Base-by-base conservation (phyloP, 2,113 vertebrate species). In the Corythaixoides concolor region DNA sequence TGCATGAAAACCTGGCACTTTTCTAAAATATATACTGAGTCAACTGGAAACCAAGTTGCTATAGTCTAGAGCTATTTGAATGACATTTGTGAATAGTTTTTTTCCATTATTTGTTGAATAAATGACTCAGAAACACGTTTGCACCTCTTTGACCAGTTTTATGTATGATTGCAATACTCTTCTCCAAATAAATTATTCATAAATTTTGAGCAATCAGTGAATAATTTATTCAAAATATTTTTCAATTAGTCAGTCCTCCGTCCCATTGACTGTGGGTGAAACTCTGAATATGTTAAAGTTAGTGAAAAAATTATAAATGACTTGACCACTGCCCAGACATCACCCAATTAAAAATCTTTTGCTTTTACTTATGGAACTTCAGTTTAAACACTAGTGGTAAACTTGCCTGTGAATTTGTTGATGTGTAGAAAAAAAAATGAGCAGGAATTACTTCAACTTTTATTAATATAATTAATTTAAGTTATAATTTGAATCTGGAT, bases 171-270 rank as follows among this genome's bases (percentile, higher is more conserved):
- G 83, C n/a, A 95, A 96, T 92, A 81, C 76, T 81, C 60, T 88
- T 80, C 85, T 89, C 39, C 43, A 81, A 90, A 95, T 94, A 95
- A 67, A 96, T 96, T 77, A 93, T 96, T 96, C 85, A 96, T 94
- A 86, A 80, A 77, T 76, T 90, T 92, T 91, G 88, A 95, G 95
- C 60, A 94, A 80, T 94, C 63, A 55, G 74, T 77, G 85, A 93
- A 70, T 94, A 93, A 93, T 96, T 88, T 93, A 96, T 96, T 95
- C 50, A 94, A 93, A 91, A 69, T 94, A 63, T 67, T 86, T 88
- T 95, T 94, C 90, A 88, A 80, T 88, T 94, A 90, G 94, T 85
- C 88, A 76, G 26, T 73, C 21, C 62, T 75, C 49, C 55, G 73
- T 82, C 78, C 75, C 20, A 32, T 83, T 72, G 70, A 82, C 70